Evolutionary conservation across 2,888 invertebrate genomes (phyloP).

Genomic region (Cacoxenus indagator): DNA sequence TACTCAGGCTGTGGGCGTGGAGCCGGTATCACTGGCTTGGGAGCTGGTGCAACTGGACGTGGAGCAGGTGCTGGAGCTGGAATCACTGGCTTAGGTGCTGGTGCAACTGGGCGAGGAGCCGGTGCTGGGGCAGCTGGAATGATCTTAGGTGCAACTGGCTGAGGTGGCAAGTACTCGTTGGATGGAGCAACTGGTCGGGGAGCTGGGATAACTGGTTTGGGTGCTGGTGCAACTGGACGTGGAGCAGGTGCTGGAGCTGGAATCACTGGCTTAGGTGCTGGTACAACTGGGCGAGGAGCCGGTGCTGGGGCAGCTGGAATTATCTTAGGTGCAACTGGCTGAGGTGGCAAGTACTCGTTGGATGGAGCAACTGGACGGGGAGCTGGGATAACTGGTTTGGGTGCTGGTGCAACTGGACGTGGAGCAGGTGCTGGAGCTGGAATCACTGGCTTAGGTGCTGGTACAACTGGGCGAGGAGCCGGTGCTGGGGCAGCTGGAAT

Average conservation of each 20-base stretch:
- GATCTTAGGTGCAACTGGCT: conserved; percentile 12
- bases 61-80: conserved; percentile 28
- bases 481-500: conserved; percentile 22
- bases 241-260: conserved; percentile 35
- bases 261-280: conserved; percentile 29
- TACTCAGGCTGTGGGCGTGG: conserved; percentile 19
- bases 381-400: conserved; percentile 32
- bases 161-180: conserved; percentile 39
- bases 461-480: conserved; percentile 13
- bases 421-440: conserved; percentile 27
- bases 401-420: conserved; percentile 18
- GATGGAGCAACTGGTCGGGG: conserved; percentile 30
- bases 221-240: conserved; percentile 28
- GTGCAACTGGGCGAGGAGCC: background rate
- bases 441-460: conserved; percentile 26
- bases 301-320: too few relatives aligned
- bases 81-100: conserved; percentile 28
- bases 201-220: conserved; percentile 9
- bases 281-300: conserved; percentile 13
- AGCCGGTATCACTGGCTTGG: conserved; percentile 31
- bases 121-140: too few relatives aligned
- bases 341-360: conserved; percentile 13
- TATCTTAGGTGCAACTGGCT: conserved; percentile 26
- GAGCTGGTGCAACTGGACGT: conserved; percentile 23
- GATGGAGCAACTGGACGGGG: conserved; percentile 20